Conservation (phyloP, 2,797 vertebrate species). For the Aratinga solstitialis region DNA sequence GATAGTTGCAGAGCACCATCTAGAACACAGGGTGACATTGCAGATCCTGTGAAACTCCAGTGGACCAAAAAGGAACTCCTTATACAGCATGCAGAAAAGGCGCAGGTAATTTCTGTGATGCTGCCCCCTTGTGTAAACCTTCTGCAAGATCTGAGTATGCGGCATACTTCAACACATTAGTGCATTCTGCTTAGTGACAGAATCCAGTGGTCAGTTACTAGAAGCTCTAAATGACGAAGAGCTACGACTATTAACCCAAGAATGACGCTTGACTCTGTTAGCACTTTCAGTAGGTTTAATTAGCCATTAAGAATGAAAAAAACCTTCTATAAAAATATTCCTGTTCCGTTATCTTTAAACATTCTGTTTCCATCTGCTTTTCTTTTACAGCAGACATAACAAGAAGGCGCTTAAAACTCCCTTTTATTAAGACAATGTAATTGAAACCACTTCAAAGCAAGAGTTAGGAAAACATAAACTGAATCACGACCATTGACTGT, state of each 20-base stretch:
- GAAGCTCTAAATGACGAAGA: background rate
- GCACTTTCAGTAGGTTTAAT: background rate
- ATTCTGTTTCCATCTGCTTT: constrained; percentile 2
- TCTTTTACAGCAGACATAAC: constrained; percentile 38
- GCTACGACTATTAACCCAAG: background rate
- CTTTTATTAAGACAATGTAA: background rate
- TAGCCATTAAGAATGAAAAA: background rate
- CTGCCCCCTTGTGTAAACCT: background rate
- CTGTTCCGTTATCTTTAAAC: background rate
- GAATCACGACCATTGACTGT: background rate
- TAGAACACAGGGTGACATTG: background rate
- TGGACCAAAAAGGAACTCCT: background rate
- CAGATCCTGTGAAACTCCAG: background rate
- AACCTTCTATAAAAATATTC: background rate
- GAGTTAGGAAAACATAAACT: constrained; percentile 12
- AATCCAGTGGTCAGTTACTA: background rate
- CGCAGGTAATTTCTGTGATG: background rate
- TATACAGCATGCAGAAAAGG: background rate
- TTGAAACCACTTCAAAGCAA: constrained; percentile 37
- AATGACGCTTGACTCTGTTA: background rate
- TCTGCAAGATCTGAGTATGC: background rate
- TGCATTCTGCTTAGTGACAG: background rate
- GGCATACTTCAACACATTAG: background rate
- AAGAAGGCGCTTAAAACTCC: constrained; percentile 1
- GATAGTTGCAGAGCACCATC: background rate